A percentile compares a stretch with the other conserved stretches of the same genome.
Evolutionary conservation across 2,888 invertebrate genomes (phyloP).

Genomic region (Altica lythri): DNA sequence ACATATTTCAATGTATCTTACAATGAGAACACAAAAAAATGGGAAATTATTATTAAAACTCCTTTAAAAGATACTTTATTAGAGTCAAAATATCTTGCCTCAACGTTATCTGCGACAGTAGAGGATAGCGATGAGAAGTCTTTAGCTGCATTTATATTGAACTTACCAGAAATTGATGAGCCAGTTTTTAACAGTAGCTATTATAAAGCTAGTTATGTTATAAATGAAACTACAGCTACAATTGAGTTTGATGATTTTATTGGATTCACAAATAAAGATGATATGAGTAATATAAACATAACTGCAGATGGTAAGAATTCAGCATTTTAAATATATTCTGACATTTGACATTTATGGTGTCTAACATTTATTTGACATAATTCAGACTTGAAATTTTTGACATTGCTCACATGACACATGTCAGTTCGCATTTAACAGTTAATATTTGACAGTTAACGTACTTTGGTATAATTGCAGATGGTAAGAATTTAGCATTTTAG

Average conservation of each 20-base stretch:
- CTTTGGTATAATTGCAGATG: conserved; percentile 4
- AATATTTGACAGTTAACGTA: no score
- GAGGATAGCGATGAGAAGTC: conserved; percentile 10
- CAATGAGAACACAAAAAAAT: conserved; percentile 8
- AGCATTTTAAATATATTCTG: no score
- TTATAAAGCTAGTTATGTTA: not conserved
- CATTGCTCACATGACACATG: no score
- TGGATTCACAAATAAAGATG: conserved; percentile 5
- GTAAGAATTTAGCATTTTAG: no score
- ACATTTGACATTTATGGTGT: no score
- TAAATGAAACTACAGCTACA: not conserved
- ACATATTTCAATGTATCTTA: conserved; percentile 23
- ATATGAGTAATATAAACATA: conserved; percentile 13
- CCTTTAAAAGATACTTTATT: conserved; percentile 18
- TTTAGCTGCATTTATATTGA: conserved; percentile 25
- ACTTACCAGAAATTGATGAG: conserved; percentile 18
- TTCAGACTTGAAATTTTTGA: no score
- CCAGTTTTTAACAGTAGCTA: not conserved
- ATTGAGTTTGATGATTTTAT: conserved; percentile 14
- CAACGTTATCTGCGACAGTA: conserved; percentile 21
- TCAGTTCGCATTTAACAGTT: not conserved
- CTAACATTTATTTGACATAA: no score
- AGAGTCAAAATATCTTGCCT: conserved; percentile 4
- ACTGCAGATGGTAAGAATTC: conserved; percentile 14
- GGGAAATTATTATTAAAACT: conserved; percentile 24